A percentile compares a stretch with the other conserved stretches of the same genome.
phyloP scores from a whole-genome alignment of 2,113 vertebrate genomes.

The Hippocampus guttulatus region DNA sequence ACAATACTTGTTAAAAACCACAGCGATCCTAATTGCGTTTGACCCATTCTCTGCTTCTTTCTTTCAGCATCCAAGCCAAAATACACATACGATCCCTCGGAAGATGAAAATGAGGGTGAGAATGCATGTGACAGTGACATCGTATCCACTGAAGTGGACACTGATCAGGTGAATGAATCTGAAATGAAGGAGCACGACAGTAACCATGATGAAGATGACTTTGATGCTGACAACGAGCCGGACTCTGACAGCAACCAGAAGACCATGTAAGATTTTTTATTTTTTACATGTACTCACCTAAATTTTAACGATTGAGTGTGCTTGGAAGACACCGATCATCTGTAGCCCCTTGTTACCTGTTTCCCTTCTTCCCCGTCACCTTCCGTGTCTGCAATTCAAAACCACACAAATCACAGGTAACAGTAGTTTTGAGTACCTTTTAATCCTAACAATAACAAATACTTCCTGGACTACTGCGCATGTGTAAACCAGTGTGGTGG shows the following conservation, averaged over 20 bases:
- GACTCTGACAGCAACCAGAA: conserved; percentile 29
- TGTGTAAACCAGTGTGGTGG: too few relatives aligned
- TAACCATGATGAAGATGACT: conserved; percentile 64
- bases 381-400: too few relatives aligned
- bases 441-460: too few relatives aligned
- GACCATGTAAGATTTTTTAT: conserved; percentile 35
- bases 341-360: too few relatives aligned
- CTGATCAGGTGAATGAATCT: conserved; percentile 59
- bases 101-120: conserved; percentile 83
- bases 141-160: conserved; percentile 74
- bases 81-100: conserved; percentile 97
- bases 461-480: too few relatives aligned
- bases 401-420: too few relatives aligned
- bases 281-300: too few relatives aligned
- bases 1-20: too few relatives aligned
- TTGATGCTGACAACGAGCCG: conserved; percentile 70
- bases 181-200: conserved; percentile 45
- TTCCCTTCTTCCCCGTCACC: not conserved
- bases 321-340: too few relatives aligned
- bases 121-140: conserved; percentile 81
- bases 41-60: conserved; percentile 7
- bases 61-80: conserved; percentile 88
- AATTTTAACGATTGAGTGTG: not conserved
- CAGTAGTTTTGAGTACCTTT: too few relatives aligned
- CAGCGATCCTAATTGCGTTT: too few relatives aligned